A percentile compares a stretch with the other conserved stretches of the same genome.
Evolutionary conservation across 1,140 invertebrate genomes (phyloP).

Genomic region (Lepidurus apus): DNA sequence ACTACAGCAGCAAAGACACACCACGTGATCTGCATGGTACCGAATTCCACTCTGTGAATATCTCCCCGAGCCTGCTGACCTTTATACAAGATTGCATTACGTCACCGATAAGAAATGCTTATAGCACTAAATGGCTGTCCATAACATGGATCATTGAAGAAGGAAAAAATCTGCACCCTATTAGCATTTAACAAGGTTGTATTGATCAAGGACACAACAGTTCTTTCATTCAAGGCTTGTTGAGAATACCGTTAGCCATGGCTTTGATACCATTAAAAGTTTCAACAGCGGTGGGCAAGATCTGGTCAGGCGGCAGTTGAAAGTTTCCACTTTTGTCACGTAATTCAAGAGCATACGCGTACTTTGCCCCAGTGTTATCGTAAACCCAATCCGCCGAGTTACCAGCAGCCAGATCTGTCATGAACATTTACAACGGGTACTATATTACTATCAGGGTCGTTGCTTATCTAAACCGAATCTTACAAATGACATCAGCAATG

Average conservation of each 20-base stretch:
- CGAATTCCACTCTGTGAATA: neutral
- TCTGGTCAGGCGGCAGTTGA: slow-evolving; percentile 49
- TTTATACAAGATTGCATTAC: no score
- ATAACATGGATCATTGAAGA: neutral
- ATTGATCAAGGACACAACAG: neutral
- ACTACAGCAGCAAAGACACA: neutral
- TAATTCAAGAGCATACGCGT: slow-evolving; percentile 47
- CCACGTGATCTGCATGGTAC: neutral
- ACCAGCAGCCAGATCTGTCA: slow-evolving; percentile 45
- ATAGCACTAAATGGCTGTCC: neutral
- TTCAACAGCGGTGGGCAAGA: slow-evolving; percentile 52
- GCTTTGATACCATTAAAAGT: slow-evolving; percentile 50
- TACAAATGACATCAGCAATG: slow-evolving; percentile 34
- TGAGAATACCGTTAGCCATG: slow-evolving; percentile 36
- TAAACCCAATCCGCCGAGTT: slow-evolving; percentile 49
- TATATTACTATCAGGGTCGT: neutral
- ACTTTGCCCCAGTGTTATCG: slow-evolving; percentile 43
- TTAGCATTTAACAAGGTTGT: neutral
- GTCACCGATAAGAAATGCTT: no score
- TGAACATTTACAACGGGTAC: neutral
- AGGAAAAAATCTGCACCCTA: neutral
- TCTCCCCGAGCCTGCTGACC: no score
- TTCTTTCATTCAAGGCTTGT: slow-evolving; percentile 6
- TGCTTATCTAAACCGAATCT: neutral
- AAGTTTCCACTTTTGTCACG: slow-evolving; percentile 49